Evolutionary conservation across 2,888 invertebrate genomes (phyloP).

Genomic region (Brassicogethes aeneus): DNA sequence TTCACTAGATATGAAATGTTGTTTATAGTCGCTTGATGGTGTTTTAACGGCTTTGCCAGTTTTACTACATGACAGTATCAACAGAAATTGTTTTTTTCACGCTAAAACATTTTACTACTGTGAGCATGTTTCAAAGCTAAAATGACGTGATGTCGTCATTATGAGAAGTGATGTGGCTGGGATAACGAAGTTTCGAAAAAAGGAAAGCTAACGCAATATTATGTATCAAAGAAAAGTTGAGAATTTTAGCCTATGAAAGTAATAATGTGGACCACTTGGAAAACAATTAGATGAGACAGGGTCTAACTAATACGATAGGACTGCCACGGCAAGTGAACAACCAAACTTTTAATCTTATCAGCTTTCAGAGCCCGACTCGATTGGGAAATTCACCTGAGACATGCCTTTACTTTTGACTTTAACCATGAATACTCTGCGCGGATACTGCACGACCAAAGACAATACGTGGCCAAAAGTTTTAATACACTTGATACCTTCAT

Average conservation of each 20-base stretch:
- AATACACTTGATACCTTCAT: no score
- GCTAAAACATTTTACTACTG: no score
- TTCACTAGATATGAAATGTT: constrained; percentile 10
- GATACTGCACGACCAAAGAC: no score
- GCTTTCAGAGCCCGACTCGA: constrained; percentile 15
- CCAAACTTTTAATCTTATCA: constrained; percentile 18
- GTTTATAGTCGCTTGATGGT: constrained; percentile 13
- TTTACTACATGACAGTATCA: constrained; percentile 3
- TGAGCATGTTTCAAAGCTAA: no score
- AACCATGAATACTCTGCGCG: constrained; percentile 4
- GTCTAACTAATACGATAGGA: constrained; percentile 22
- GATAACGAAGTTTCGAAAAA: no score
- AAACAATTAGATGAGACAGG: constrained; percentile 20
- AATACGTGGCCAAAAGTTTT: not conserved
- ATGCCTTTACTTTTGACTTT: constrained; percentile 9
- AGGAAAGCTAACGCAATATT: not conserved
- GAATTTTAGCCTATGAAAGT: not conserved
- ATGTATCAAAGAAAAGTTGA: not conserved
- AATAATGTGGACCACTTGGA: constrained; percentile 2
- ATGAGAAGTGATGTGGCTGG: no score
- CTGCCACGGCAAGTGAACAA: constrained; percentile 21
- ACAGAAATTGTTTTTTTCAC: not conserved
- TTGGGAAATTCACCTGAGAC: constrained; percentile 15
- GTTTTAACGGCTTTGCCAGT: constrained; percentile 12
- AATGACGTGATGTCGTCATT: no score